A percentile compares a stretch with the other conserved stretches of the same genome.
Evolutionary conservation across 2,113 vertebrate species (phyloP).

Genomic region (Silurus glanis): DNA sequence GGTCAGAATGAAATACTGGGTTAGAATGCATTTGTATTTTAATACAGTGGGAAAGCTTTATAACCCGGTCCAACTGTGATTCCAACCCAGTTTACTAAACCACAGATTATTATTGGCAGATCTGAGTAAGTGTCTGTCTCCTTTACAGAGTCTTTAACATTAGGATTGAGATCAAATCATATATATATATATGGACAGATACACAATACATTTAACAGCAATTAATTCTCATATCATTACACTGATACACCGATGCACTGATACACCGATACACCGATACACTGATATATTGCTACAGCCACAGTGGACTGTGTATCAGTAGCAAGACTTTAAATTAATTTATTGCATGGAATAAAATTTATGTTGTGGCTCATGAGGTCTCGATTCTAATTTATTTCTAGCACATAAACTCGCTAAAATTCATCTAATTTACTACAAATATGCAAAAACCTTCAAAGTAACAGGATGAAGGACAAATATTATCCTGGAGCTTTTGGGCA

Average conservation of each 20-base stretch:
- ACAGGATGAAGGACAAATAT: slow-evolving; percentile 4
- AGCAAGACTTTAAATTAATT: neutral
- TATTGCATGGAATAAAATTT: neutral
- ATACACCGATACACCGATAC: neutral
- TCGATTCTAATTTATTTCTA: neutral
- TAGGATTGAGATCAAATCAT: neutral
- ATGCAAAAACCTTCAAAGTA: slow-evolving; percentile 18
- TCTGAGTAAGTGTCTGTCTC: slow-evolving; percentile 4
- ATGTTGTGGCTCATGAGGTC: neutral
- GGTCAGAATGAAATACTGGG: neutral
- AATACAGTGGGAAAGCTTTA: no score
- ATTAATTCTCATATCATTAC: neutral
- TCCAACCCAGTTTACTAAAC: slow-evolving; percentile 9
- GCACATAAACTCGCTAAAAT: neutral
- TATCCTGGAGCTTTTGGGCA: neutral
- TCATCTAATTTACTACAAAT: slow-evolving; percentile 5
- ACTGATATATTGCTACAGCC: neutral
- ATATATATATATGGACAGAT: neutral
- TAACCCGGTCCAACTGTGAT: no score
- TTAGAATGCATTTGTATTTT: no score
- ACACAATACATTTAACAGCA: neutral
- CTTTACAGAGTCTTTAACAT: neutral
- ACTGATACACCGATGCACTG: neutral
- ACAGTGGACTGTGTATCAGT: neutral
- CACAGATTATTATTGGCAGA: slow-evolving; percentile 34